Base-by-base conservation (phyloP, 2,888 invertebrate species). In the Timandra comae region DNA sequence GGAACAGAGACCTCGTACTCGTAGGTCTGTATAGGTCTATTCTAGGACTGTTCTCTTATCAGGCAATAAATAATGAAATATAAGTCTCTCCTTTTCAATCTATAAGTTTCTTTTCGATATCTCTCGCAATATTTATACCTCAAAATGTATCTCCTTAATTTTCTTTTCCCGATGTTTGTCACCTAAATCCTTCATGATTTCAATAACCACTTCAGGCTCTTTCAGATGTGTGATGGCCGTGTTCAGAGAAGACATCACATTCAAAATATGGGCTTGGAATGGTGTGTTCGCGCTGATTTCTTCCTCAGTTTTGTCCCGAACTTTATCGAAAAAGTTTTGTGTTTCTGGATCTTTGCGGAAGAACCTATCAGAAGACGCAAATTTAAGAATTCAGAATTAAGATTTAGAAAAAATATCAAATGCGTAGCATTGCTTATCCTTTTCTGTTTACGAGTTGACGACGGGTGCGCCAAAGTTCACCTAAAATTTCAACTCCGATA, bases 231-330 rank as follows among this genome's bases (percentile, higher is more conserved):
- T 30, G 2, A 82, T 61, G 0, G 67, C 59, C 2, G 53, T 47
- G 44, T 72, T 58, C 0, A 80, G 24, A 0, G 72, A 39, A 0
- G 66, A 48, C 74, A 82, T 78, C 0, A 80, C 49, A 33, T 62
- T 73, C 3, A 73, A 56, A 1, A 70, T 62, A 38, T 82, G 81
- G 0, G 78, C 77, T 31, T 59, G 64, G 38, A 80, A 81, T 27
- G 60, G 60, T 3, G 49, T 37, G 22, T 58, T 72, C 1, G 34
- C 30, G 0, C 31, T 35, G 22, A 70, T 58, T 21, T 71, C 51
- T 0, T 63, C 62, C 27, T 71, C 68, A 0, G 58, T 35, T 2
- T 66, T 19, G 19, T 61, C 46, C 2, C 35, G 52, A 8, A 84
- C 46, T 35, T 54, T 49, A 40, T 56, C 66, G 59, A 84, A 82